phyloP scores from a whole-genome alignment of 2,888 invertebrate species.

The Hypomecis atomaria region DNA sequence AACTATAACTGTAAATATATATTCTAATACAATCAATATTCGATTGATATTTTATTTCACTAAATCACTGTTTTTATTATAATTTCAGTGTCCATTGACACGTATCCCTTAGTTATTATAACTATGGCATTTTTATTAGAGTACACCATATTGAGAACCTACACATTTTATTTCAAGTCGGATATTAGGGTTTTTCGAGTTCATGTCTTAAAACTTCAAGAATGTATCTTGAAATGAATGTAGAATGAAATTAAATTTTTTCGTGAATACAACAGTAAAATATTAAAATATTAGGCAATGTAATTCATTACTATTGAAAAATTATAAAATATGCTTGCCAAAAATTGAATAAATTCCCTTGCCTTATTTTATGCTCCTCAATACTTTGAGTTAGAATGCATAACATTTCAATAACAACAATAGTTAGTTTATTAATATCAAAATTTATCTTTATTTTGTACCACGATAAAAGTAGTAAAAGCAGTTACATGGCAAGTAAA shows the following conservation, averaged over 20 bases:
- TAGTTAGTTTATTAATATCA: conserved; percentile 8
- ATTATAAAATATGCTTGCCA: conserved; percentile 4
- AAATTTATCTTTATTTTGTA: conserved; percentile 26
- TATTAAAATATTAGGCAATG: too few species aligned
- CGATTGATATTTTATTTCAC: conserved; percentile 7
- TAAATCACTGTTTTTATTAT: conserved; percentile 16
- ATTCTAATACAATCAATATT: conserved; percentile 8
- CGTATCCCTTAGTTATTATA: conserved; percentile 10
- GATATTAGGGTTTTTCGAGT: conserved; percentile 2
- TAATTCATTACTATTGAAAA: background rate
- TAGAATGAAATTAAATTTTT: background rate
- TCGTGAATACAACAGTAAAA: background rate
- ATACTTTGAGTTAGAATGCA: background rate
- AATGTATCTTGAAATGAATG: conserved; percentile 13
- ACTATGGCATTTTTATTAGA: conserved; percentile 23
- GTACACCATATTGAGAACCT: background rate
- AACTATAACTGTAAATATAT: background rate
- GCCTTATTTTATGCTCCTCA: background rate
- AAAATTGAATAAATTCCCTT: background rate
- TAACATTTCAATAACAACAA: conserved; percentile 15
- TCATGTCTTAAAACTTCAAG: conserved; percentile 3
- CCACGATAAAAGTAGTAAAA: conserved; percentile 21
- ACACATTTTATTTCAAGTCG: conserved; percentile 1
- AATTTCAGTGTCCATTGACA: conserved; percentile 1
- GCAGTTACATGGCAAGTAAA: conserved; percentile 30